Conservation (phyloP, 1,140 invertebrate species). For the Sitobion miscanthi region DNA sequence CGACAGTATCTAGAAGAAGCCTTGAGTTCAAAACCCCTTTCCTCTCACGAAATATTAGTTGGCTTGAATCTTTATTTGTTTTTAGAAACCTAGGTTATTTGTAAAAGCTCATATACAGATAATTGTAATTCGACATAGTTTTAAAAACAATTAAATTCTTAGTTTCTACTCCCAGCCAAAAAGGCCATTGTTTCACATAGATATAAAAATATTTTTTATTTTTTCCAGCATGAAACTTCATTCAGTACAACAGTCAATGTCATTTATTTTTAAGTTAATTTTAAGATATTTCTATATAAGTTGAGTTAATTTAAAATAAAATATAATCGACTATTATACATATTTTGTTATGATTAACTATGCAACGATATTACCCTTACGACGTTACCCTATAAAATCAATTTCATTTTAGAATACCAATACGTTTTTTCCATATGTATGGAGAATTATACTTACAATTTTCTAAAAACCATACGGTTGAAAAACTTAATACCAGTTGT, state of each 20-base stretch:
- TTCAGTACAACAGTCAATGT: background rate
- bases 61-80: background rate
- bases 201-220: background rate
- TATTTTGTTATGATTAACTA: background rate
- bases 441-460: background rate
- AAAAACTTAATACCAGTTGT: conserved; percentile 27
- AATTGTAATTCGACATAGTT: background rate
- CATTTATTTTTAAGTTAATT: background rate
- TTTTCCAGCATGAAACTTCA: background rate
- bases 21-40: too few relatives aligned
- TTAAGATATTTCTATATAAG: background rate
- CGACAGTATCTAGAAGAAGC: too few relatives aligned
- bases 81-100: background rate
- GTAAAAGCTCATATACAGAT: background rate
- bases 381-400: background rate
- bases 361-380: background rate
- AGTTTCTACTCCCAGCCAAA: background rate
- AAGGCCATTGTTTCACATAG: background rate
- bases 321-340: background rate
- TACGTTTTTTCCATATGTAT: background rate
- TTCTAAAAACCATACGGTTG: background rate
- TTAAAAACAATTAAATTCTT: background rate
- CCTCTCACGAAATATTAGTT: too few relatives aligned
- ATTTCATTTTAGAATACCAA: background rate
- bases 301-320: background rate